Evolutionary conservation across 2,888 invertebrate genomes (phyloP), one percentile per base, ranked within the genome.

Genomic region (Caenorhabditis auriculariae): DNA sequence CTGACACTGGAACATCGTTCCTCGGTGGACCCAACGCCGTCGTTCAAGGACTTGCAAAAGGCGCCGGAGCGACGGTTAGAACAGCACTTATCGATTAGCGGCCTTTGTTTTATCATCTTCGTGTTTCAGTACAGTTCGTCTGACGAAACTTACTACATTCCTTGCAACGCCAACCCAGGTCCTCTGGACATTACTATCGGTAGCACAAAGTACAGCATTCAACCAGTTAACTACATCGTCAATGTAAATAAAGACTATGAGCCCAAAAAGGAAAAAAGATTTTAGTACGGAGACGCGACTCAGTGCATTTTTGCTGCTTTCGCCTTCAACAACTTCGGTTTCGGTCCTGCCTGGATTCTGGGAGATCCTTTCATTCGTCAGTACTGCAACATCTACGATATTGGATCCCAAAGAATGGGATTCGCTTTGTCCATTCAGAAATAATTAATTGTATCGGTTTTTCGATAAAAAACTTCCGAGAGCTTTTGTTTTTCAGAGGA

Each of bases 371-470:
- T 60, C 56, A 66, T 71, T 60, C 61, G 71, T 29, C 60, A 66
- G 50, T 75, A 66, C 62, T 75, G 74, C 60, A 60, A 71, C 42
- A 49, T 70, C 57, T 66, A 73, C 61, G 72, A 75, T 48, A 58
- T 74, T 48, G 73, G 72, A 57, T 27, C 61, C 38, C 61, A 71
- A 54, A 60, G 57, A 21, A 66, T 74, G 51, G 71, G 75, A 23
- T 74, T 75, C 52, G 62, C 71, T 41, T 21, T 17, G 29, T 63
- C 72, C 19, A 49, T 54, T 26, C 59, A 59, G 37, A n/a, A 35
- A n/a, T 9, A 7, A 15, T 23, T 41, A 19, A 35, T n/a, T 42
- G 6, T 42, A 45, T 37, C 21, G n/a, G n/a, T n/a, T n/a, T n/a
- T n/a, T n/a, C n/a, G n/a, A n/a, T n/a, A n/a, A n/a, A n/a, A n/a